Evolutionary conservation across 2,797 vertebrate species (phyloP), one percentile per base, ranked within the genome.

Genomic region (Luscinia luscinia): DNA sequence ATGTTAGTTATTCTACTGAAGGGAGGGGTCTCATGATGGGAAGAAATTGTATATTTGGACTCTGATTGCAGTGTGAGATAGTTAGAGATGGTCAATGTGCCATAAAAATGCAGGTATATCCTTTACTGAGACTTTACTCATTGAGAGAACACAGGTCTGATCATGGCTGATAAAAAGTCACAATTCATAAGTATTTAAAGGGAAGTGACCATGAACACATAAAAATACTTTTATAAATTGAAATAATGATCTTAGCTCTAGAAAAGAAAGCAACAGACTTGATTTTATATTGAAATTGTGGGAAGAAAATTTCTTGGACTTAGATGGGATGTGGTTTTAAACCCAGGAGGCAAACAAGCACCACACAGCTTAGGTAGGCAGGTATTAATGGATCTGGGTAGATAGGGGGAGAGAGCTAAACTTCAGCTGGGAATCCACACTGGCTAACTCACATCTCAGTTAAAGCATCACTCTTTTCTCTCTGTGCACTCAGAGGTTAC

Each of bases 361-460:
- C 6, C 9, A 12, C 8, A 38, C 1, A 80, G 9, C 1, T 16
- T 18, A 23, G 15, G 27, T 2, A 43, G 36, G 51, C 5, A 27
- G 36, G 51, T 7, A 27, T 16, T 27, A 24, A 41, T 9, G 4
- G 41, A 38, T 20, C 13, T 6, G 36, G 12, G 40, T 2, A 36
- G 9, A 58, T 2, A 9, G 17, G 17, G 4, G 30, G 8, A 27
- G 5, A n/a, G 12, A 36, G 18, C 38, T 0, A n/a, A 46, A 43
- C 3, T 73, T 66, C 24, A 74, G 0, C n/a, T 9, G 13, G 9
- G 17, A 59, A 59, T 30, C 24, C 41, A 43, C 32, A 32, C 6
- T 38, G 27, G 7, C 5, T 24, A 63, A 30, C 15, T 61, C 36
- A 51, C 22, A 46, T 21, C 15, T 20, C 6, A 81, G 17, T 52